These are phyloP conservation scores for Brachionus plicatilis DNA, from an alignment of 1,140 invertebrate genomes.

Conservation along the genomic window DNA sequence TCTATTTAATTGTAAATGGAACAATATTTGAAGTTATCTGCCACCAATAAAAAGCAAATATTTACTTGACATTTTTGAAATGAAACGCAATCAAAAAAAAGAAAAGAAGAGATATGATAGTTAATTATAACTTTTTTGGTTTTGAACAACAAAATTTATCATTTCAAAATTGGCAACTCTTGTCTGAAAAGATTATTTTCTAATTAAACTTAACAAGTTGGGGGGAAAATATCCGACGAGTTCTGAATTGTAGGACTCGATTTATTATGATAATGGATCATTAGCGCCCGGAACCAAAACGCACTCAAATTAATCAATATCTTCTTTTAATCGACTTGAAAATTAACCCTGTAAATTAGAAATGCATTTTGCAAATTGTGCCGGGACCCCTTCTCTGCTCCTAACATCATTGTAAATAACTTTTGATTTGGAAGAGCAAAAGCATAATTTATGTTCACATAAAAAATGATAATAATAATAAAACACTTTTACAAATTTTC, in stretches of 20 bases:
- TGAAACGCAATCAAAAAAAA: not conserved
- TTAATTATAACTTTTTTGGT: not conserved
- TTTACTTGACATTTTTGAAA: conserved; percentile 20
- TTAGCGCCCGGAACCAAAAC: not conserved
- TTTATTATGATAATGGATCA: conserved; percentile 19
- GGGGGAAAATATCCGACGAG: not conserved
- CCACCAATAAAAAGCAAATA: not conserved
- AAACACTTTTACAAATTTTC: not conserved
- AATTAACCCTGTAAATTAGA: not conserved
- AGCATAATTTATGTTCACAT: conserved; percentile 18
- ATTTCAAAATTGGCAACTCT: not conserved
- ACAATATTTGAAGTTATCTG: not conserved
- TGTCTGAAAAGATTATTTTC: not conserved
- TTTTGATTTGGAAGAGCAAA: not conserved
- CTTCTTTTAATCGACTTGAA: not conserved
- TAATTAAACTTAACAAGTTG: not conserved
- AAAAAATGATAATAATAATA: conserved; percentile 10
- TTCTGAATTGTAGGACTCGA: not conserved
- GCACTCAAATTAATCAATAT: not conserved
- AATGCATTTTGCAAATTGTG: not conserved
- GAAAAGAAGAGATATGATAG: not conserved
- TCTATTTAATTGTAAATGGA: not conserved
- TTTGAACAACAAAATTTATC: conserved; percentile 3
- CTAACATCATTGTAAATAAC: not conserved
- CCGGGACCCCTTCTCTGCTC: not conserved